A percentile compares a stretch with the other conserved stretches of the same genome.
phyloP scores from a whole-genome alignment of 2,797 vertebrate species.

The Fistularia commersonii region DNA sequence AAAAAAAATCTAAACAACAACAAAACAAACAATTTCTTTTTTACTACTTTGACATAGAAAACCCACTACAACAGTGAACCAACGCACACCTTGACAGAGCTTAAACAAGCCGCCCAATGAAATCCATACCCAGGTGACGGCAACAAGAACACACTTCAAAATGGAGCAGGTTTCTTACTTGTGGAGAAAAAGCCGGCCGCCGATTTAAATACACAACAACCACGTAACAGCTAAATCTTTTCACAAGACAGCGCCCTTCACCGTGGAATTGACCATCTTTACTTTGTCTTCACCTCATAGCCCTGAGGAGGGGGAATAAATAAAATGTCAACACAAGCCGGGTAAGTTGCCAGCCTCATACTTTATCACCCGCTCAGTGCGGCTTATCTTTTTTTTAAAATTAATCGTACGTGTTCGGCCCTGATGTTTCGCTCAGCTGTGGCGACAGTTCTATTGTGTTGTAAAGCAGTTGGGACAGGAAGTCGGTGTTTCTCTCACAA shows the following conservation, averaged over 20 bases:
- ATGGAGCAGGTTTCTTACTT: background rate
- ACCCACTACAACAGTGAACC: background rate
- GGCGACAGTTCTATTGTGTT: background rate
- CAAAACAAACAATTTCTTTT: too few species aligned
- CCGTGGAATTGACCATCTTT: background rate
- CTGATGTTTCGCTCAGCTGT: background rate
- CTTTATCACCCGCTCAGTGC: background rate
- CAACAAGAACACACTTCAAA: conserved; percentile 13
- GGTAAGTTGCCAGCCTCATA: background rate
- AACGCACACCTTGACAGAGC: background rate
- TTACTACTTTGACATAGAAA: too few species aligned
- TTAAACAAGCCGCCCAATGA: conserved; percentile 19
- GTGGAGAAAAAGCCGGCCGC: too few species aligned
- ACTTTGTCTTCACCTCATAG: background rate
- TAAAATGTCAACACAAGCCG: background rate
- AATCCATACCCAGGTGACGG: conserved; percentile 19
- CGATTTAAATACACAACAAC: too few species aligned
- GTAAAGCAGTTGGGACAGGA: too few species aligned
- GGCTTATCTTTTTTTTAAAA: conserved; percentile 12
- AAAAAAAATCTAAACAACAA: too few species aligned
- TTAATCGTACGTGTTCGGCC: background rate
- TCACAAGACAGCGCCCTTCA: background rate
- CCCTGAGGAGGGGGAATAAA: background rate
- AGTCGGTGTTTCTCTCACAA: too few species aligned
- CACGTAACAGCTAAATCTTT: too few species aligned